Conservation (phyloP, 2,888 invertebrate species). For the Trichopria drosophilae region DNA sequence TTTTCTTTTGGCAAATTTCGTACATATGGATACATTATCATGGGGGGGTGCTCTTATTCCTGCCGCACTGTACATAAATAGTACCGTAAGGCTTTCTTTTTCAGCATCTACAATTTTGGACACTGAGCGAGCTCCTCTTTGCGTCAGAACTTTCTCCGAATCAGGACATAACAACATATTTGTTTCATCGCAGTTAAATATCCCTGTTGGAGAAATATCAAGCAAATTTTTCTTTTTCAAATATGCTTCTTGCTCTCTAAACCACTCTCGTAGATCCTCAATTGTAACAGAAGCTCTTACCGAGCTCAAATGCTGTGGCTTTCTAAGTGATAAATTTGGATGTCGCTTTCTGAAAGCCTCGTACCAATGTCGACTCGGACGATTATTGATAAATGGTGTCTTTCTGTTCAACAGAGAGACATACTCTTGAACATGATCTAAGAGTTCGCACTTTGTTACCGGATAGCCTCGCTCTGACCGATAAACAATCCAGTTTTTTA, state of each 20-base stretch:
- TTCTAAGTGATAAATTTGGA: slow-evolving; percentile 14
- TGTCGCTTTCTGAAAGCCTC: slow-evolving; percentile 12
- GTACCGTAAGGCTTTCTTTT: slow-evolving; percentile 28
- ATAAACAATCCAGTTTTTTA: slow-evolving; percentile 25
- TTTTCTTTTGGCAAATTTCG: slow-evolving; percentile 4
- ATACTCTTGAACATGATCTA: slow-evolving; percentile 19
- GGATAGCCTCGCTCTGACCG: slow-evolving; percentile 20
- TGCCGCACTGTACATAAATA: slow-evolving; percentile 31
- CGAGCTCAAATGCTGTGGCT: slow-evolving; percentile 9
- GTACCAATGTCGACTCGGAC: slow-evolving; percentile 19
- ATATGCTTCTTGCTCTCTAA: slow-evolving; percentile 2
- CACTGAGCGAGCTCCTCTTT: slow-evolving; percentile 28
- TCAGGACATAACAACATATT: too few species aligned
- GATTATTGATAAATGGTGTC: too few species aligned
- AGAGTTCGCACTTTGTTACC: slow-evolving; percentile 18
- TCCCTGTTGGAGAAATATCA: slow-evolving; percentile 18
- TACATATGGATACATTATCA: slow-evolving; percentile 22
- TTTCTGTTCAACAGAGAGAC: too few species aligned
- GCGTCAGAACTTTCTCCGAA: slow-evolving; percentile 34
- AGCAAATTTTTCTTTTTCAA: background rate
- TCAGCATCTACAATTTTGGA: slow-evolving; percentile 38
- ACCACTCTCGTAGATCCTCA: background rate
- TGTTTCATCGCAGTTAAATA: slow-evolving; percentile 33
- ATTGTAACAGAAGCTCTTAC: slow-evolving; percentile 11
- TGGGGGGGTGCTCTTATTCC: slow-evolving; percentile 26